Evolutionary conservation across 2,888 invertebrate genomes (phyloP).

Genomic region (Microchrysa polita): DNA sequence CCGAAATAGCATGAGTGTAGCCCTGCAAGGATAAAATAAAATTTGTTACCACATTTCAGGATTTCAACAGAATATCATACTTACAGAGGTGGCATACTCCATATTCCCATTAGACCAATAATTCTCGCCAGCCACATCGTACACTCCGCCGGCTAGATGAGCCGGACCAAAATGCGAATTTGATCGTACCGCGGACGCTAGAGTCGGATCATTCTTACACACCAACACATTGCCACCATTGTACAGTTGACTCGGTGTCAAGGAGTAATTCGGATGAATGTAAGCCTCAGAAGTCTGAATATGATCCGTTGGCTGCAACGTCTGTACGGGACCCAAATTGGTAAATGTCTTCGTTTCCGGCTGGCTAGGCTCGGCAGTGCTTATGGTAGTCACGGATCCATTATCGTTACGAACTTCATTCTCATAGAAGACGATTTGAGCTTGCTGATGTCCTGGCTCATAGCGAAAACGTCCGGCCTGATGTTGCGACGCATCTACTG

Average conservation of each 20-base stretch:
- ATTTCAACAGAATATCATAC: conserved; percentile 19
- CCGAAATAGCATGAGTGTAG: conserved; percentile 59
- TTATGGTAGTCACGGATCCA: conserved; percentile 44
- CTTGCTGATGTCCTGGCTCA: conserved; percentile 48
- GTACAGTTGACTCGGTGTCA: conserved; percentile 57
- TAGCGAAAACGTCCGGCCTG: conserved; percentile 48
- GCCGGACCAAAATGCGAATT: conserved; percentile 54
- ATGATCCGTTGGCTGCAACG: conserved; percentile 35
- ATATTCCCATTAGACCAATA: conserved; percentile 47
- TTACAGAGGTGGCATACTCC: conserved; percentile 58
- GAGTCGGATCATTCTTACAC: conserved; percentile 60
- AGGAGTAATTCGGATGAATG: conserved; percentile 42
- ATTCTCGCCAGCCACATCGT: conserved; percentile 23
- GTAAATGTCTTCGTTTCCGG: conserved; percentile 62
- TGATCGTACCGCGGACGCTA: conserved; percentile 58
- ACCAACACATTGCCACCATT: conserved; percentile 57
- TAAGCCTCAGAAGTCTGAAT: conserved; percentile 35
- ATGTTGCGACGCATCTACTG: conserved; percentile 48
- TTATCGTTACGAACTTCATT: conserved; percentile 43
- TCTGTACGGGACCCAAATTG: conserved; percentile 57
- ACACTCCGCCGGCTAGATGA: conserved; percentile 22
- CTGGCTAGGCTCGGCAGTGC: conserved; percentile 56
- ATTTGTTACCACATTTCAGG: too few species aligned
- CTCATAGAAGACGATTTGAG: conserved; percentile 57
- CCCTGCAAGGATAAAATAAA: conserved; percentile 52